These are phyloP conservation scores for Chloromyia formosa DNA, from an alignment of 2,888 invertebrate genomes.

Conservation along the genomic window DNA sequence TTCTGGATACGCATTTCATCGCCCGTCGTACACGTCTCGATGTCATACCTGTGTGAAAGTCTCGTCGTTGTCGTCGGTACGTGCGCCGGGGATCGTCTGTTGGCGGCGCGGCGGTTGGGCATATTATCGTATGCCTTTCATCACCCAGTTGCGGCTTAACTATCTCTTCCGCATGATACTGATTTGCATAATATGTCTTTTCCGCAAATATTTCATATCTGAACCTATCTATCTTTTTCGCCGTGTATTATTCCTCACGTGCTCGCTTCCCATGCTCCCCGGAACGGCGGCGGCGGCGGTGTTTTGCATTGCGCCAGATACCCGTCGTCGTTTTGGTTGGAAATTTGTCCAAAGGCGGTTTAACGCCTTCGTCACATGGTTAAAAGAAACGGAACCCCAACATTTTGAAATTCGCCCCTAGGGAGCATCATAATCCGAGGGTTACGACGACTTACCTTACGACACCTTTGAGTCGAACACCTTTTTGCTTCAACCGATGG, in stretches of 20 bases:
- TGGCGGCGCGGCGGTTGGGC: not conserved
- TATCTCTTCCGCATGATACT: conserved; percentile 42
- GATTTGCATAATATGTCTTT: conserved; percentile 44
- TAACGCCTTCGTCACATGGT: conserved; percentile 15
- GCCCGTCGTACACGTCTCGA: not conserved
- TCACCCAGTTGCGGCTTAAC: conserved; percentile 39
- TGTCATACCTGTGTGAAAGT: not conserved
- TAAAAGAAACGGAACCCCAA: not conserved
- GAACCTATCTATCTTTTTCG: conserved; percentile 37
- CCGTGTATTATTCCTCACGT: not conserved
- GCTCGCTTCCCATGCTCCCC: not conserved
- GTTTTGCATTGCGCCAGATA: conserved; percentile 11
- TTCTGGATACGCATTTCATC: conserved; percentile 10
- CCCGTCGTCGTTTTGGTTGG: not conserved
- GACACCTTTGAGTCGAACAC: conserved; percentile 26
- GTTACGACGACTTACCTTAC: conserved; percentile 25
- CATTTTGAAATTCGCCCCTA: conserved; percentile 17
- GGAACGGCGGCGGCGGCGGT: not conserved
- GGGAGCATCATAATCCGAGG: conserved; percentile 31
- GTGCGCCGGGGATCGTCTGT: not conserved
- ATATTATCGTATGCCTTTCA: conserved; percentile 32
- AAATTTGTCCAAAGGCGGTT: conserved; percentile 10
- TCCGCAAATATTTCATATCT: conserved; percentile 43
- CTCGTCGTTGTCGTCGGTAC: too few species aligned
- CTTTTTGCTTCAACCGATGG: conserved; percentile 9